Percentiles rank a stretch among this genome's conserved stretches.
Evolutionary conservation across 37 sponge, comb jelly and placozoan species (phyloP).

Genomic region (Axinella damicornis): DNA sequence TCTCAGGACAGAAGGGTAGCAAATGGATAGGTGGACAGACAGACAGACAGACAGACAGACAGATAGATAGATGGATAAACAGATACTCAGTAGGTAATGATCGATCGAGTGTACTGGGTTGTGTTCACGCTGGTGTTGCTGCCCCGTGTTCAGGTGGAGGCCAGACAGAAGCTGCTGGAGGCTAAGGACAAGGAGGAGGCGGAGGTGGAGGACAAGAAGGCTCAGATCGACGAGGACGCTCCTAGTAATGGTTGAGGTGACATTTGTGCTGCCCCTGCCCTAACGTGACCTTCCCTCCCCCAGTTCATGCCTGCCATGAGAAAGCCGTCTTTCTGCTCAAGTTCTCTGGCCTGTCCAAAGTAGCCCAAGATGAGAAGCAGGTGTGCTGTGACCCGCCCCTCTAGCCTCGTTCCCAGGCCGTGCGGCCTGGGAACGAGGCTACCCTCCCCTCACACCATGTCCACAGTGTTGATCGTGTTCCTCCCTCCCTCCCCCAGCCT

Average conservation of each 20-base stretch:
- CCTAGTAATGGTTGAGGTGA: conserved; percentile 37
- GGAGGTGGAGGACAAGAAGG: conserved; percentile 37
- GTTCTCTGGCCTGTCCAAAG: conserved; percentile 83
- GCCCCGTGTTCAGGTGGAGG: conserved; percentile 53
- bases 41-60: too few relatives aligned
- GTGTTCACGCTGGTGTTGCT: neutral
- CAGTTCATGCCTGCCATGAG: conserved; percentile 66
- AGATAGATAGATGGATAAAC: too few relatives aligned
- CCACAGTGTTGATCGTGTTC: too few relatives aligned
- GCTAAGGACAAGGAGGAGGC: conserved; percentile 52
- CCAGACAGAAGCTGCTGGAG: conserved; percentile 73
- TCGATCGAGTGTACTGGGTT: too few relatives aligned
- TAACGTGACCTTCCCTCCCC: neutral
- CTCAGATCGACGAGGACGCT: conserved; percentile 58
- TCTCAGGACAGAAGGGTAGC: too few relatives aligned
- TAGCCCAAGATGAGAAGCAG: neutral
- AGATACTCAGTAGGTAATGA: too few relatives aligned
- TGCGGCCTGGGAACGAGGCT: too few relatives aligned
- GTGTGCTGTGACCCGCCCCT: too few relatives aligned
- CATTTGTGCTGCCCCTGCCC: neutral
- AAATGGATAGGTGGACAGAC: too few relatives aligned
- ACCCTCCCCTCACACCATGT: too few relatives aligned
- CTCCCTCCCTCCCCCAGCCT: neutral
- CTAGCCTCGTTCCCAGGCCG: too few relatives aligned
- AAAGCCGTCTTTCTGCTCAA: conserved; percentile 90